Evolutionary conservation across 2,888 invertebrate genomes (phyloP), one percentile per base, ranked within the genome.

Genomic region (Sinohyriopsis cumingii): DNA sequence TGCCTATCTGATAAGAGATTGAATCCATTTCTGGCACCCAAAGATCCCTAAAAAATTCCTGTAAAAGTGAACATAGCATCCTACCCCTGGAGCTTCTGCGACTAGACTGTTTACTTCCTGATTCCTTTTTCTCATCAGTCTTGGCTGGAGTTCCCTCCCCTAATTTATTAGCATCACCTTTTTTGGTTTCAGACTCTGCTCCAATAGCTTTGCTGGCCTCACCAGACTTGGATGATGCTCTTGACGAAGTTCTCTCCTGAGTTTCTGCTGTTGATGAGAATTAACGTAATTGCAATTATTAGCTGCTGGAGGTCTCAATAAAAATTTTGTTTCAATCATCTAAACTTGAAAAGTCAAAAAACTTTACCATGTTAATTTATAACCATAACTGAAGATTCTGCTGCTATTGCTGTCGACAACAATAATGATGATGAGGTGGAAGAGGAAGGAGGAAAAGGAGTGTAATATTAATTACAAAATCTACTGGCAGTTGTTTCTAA

Each of bases 21-120:
- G 45, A 45, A 45, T 12, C 15, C 45, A 45, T 59, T 63, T 3
- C 64, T 67, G 22, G 64, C 57, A 9, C 20, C 45, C 20, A 22
- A 24, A 6, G 70, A 19, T 54, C 67, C 55, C 28, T 19, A 59
- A 19, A 19, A 25, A 28, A 65, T 33, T 59, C 59, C 57, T 19
- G n/a, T 18, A 55, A 63, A 55, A 63, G 15, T 55, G 55, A 45
- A 28, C n/a, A 19, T 9, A 62, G 12, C 25, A 5, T 22, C 66
- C 67, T 72, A 82, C 82, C 81, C 74, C 81, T 78, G 28, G 82
- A 82, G 59, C 72, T 81, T 54, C 79, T 71, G 9, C 79, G 77
- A 78, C 83, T 83, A 15, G 78, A 82, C 55, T 77, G 75, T 70
- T 76, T 76, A 76, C 84, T 84, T 45, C 75, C 74, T 20, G 71